phyloP scores from a whole-genome alignment of 1,140 invertebrate species.

The Achroia grisella region DNA sequence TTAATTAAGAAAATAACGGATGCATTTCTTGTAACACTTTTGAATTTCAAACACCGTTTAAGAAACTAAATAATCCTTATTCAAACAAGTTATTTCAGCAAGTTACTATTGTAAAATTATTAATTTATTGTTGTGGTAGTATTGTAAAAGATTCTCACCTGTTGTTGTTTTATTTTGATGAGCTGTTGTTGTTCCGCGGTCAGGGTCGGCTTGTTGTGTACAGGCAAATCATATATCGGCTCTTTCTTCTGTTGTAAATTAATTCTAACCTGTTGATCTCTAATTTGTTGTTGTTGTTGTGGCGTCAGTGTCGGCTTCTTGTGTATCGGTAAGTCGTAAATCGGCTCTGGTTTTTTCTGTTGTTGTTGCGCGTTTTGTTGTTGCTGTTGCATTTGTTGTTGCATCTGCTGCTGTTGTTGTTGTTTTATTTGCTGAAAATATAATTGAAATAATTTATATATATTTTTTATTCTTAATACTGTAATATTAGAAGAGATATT shows the following conservation, averaged over 20 bases:
- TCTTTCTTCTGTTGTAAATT: conserved; percentile 41
- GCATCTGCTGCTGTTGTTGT: conserved; percentile 21
- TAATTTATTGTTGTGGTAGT: conserved; percentile 7
- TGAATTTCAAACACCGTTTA: too few relatives aligned
- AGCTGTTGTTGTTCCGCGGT: conserved; percentile 48
- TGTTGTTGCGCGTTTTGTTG: conserved; percentile 14
- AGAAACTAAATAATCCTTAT: too few relatives aligned
- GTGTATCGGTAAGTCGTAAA: conserved; percentile 58
- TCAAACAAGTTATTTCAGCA: too few relatives aligned
- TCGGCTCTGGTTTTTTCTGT: conserved; percentile 52
- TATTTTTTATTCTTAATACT: too few relatives aligned
- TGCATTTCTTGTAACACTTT: too few relatives aligned
- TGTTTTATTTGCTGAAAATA: conserved; percentile 32
- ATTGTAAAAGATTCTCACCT: conserved; percentile 3
- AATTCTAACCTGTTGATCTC: conserved; percentile 14
- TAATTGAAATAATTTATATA: too few relatives aligned
- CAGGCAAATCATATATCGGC: conserved; percentile 55
- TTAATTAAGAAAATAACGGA: not conserved
- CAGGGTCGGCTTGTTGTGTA: conserved; percentile 56
- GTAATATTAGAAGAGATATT: too few relatives aligned
- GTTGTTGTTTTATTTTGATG: conserved; percentile 27
- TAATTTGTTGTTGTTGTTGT: conserved; percentile 46
- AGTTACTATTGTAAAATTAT: too few relatives aligned
- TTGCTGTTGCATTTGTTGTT: conserved; percentile 21
- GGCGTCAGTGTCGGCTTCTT: conserved; percentile 49